A percentile compares a stretch with the other conserved stretches of the same genome.
These are phyloP conservation scores for Andrena bicolor DNA, from an alignment of 2,888 invertebrate species.

Conservation along the genomic window DNA sequence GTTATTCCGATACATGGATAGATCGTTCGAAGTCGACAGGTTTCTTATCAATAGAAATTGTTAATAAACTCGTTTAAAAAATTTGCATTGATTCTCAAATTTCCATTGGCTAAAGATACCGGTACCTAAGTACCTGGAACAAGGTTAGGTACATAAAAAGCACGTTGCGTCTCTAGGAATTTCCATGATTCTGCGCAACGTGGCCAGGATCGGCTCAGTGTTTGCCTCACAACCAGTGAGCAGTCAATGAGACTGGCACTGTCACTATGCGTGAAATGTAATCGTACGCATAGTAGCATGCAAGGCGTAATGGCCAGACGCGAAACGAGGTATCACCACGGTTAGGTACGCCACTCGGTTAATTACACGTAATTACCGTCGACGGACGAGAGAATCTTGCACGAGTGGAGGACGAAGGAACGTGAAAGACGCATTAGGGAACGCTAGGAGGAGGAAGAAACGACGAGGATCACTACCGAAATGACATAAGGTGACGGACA, in stretches of 20 bases:
- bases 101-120: neutral
- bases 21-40: neutral
- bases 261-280: slow-evolving; percentile 77
- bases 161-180: slow-evolving; percentile 45
- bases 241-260: slow-evolving; percentile 65
- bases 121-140: neutral
- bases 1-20: no score
- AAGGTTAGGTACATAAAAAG: slow-evolving; percentile 3
- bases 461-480: slow-evolving; percentile 56
- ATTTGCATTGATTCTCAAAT: neutral
- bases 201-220: slow-evolving; percentile 42
- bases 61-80: neutral
- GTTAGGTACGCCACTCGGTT: slow-evolving; percentile 66
- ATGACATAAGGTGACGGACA: slow-evolving; percentile 47
- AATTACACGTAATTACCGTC: slow-evolving; percentile 74
- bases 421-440: slow-evolving; percentile 1
- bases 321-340: slow-evolving; percentile 67
- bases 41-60: neutral
- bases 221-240: slow-evolving; percentile 66
- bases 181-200: slow-evolving; percentile 32
- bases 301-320: slow-evolving; percentile 69
- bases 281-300: slow-evolving; percentile 75
- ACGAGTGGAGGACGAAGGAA: slow-evolving; percentile 22
- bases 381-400: slow-evolving; percentile 28
- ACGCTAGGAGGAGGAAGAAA: slow-evolving; percentile 22